Percentiles rank a stretch among this genome's conserved stretches.
phyloP scores from a whole-genome alignment of 92 coral and sea anemone genomes.

The Desmophyllum pertusum region DNA sequence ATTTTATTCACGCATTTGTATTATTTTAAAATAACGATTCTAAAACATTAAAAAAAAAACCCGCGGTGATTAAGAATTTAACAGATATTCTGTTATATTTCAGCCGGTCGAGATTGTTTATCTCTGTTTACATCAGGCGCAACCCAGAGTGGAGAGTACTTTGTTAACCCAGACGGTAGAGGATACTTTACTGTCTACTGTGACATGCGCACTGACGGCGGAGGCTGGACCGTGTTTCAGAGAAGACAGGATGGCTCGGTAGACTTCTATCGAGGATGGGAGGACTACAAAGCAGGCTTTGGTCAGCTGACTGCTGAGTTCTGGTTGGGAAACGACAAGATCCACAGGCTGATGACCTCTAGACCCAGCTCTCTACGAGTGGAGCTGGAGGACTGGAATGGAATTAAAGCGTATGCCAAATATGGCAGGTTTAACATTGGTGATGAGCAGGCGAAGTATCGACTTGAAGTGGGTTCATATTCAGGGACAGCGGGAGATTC shows the following conservation, averaged over 20 bases:
- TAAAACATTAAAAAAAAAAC: too few relatives aligned
- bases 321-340: constrained; percentile 57
- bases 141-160: constrained; percentile 48
- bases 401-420: constrained; percentile 43
- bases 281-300: constrained; percentile 59
- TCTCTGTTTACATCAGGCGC: too few relatives aligned
- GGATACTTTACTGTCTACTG: constrained; percentile 59
- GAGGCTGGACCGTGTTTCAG: constrained; percentile 68
- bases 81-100: too few relatives aligned
- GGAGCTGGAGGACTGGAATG: constrained; percentile 63
- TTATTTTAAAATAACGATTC: too few relatives aligned
- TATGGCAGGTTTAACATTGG: constrained; percentile 54
- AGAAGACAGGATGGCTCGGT: constrained; percentile 66
- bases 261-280: constrained; percentile 55
- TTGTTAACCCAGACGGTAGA: constrained; percentile 53
- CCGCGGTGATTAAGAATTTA: too few relatives aligned
- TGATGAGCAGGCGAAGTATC: constrained; percentile 51
- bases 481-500: constrained; percentile 68
- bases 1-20: too few relatives aligned
- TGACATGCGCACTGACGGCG: constrained; percentile 66
- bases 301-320: constrained; percentile 63
- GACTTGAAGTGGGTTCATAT: constrained; percentile 57
- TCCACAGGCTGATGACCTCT: constrained; percentile 53
- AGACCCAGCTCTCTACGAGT: constrained; percentile 47
- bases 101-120: too few relatives aligned